Base-by-base conservation (phyloP, 2,888 invertebrate genomes). In the Marasmarcha lunaedactyla region DNA sequence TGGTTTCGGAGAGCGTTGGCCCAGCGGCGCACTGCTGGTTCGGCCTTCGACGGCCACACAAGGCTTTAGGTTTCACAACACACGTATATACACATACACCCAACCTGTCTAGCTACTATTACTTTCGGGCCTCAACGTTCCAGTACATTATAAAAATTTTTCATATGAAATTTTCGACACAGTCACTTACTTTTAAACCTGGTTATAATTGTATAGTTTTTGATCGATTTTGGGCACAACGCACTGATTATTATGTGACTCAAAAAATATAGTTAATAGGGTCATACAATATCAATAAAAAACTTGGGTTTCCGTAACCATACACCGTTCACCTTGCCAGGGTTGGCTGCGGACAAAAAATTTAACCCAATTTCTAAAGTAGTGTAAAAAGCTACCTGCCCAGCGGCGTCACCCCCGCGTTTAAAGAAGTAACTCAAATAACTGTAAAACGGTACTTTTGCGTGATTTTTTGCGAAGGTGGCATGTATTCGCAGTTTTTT, bases 281-380 rank as follows among this genome's bases (percentile, higher is more conserved):
- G 72, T 71, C 71, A 66, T 59, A 61, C 62, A 55, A 59, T 59
- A 50, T 42, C 38, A 43, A 38, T 67, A 74, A 71, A 72, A 74
- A 66, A 56, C 56, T 55, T 60, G 52, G 63, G 77, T 77, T 79
- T 76, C 83, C 83, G 81, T 79, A 83, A 81, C 77, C 57, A 58
- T 65, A 81, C 63, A 71, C 78, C 67, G 63, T 63, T 73, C 74
- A 76, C 79, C 78, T 79, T 74, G 71, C 65, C 59, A 55, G 59
- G 51, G 57, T 74, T 77, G 68, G 66, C 67, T 71, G 65, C 68
- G 52, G 46, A 20, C 20, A 48, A 64, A 70, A 72, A 71, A 74
- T 58, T 71, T 78, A 78, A 79, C 79, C 81, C 74, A 78, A 72
- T 73, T 77, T 69, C 63, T 65, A 63, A 64, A 63, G 60, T 56